Percentiles rank a stretch among this genome's conserved stretches.
Evolutionary conservation across 2,113 vertebrate species (phyloP).

Genomic region (Gallinago undulata): DNA sequence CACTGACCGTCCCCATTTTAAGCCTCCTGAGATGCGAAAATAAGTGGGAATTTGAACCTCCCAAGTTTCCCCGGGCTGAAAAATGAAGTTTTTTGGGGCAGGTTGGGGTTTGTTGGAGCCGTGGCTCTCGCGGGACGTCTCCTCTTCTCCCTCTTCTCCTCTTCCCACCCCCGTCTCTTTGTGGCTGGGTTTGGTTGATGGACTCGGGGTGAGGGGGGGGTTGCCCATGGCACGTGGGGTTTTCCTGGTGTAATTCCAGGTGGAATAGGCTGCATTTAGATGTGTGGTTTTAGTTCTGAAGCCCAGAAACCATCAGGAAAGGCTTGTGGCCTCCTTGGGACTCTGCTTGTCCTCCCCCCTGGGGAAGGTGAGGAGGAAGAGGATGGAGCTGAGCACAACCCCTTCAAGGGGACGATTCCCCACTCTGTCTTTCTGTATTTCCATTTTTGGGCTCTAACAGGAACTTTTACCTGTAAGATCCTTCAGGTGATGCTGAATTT

Average conservation of each 20-base stretch:
- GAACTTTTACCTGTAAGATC: fast-evolving
- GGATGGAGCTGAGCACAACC: background rate
- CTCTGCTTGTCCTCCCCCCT: background rate
- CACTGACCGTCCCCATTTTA: background rate
- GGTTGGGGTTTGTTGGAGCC: background rate
- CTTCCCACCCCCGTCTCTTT: background rate
- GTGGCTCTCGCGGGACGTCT: background rate
- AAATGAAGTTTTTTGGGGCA: fast-evolving
- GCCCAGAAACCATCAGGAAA: background rate
- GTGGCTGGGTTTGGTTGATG: background rate
- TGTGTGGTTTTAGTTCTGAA: fast-evolving
- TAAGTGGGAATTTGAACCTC: background rate
- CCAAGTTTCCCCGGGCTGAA: background rate
- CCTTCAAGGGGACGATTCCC: fast-evolving
- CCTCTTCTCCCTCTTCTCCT: background rate
- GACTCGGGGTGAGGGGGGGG: background rate
- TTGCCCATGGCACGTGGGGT: background rate
- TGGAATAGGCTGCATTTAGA: fast-evolving
- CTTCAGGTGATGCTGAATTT: fast-evolving
- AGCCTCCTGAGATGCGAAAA: background rate
- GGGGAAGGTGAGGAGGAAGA: background rate
- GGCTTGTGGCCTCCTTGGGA: fast-evolving
- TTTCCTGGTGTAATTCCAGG: background rate
- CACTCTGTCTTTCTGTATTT: fast-evolving
- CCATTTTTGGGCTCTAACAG: background rate